phyloP scores from a whole-genome alignment of 2,113 vertebrate genomes.

The Mormyrus iriodes region DNA sequence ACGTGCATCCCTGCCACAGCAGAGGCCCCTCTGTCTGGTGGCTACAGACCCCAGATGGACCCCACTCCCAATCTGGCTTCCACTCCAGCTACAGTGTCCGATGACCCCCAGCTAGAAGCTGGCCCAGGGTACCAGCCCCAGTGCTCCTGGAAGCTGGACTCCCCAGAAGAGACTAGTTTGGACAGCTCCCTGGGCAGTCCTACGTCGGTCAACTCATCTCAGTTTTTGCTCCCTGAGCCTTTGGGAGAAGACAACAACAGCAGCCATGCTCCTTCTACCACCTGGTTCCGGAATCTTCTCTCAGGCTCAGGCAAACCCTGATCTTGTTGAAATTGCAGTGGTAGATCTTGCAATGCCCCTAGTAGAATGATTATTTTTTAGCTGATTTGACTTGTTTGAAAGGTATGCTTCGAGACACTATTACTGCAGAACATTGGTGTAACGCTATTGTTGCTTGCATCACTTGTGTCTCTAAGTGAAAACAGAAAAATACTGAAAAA shows the following conservation, averaged over 20 bases:
- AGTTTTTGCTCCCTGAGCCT: conserved; percentile 79
- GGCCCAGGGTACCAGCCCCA: conserved; percentile 82
- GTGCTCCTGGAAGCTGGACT: conserved; percentile 71
- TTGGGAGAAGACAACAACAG: conserved; percentile 61
- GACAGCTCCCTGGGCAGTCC: conserved; percentile 83
- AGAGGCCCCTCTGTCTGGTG: conserved; percentile 34
- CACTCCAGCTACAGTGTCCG: conserved; percentile 35
- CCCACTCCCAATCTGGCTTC: conserved; percentile 15
- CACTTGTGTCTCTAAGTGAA: not conserved
- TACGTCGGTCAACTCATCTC: conserved; percentile 83
- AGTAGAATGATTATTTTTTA: not conserved
- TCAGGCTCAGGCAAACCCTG: conserved; percentile 59
- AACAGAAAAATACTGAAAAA: not conserved
- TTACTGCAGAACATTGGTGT: not conserved
- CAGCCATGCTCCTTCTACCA: conserved; percentile 61
- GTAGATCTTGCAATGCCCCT: not conserved
- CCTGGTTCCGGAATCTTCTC: conserved; percentile 63
- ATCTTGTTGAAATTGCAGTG: conserved; percentile 14
- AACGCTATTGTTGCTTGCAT: not conserved
- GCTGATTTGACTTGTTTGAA: not conserved
- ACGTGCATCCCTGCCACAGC: conserved; percentile 12
- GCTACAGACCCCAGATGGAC: conserved; percentile 70
- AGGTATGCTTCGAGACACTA: not conserved
- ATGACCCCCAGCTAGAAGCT: conserved; percentile 41
- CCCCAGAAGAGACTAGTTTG: conserved; percentile 64